Evolutionary conservation across 2,888 invertebrate species (phyloP).

Genomic region (Glaucopsyche alexis): DNA sequence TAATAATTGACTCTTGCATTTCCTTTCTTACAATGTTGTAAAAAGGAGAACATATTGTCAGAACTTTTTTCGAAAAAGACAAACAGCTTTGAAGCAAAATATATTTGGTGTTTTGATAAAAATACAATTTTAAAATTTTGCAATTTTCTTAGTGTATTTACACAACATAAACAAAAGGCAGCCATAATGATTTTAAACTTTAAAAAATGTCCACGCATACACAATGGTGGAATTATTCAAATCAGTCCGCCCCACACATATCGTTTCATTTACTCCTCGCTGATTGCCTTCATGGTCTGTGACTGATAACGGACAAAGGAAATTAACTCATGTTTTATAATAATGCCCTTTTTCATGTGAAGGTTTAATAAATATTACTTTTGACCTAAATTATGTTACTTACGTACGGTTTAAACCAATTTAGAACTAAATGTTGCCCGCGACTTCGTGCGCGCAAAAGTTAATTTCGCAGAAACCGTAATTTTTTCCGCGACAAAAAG

Average conservation of each 20-base stretch:
- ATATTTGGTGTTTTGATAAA: no score
- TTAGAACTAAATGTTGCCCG: no score
- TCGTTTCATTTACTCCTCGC: constrained; percentile 31
- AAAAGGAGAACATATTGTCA: neutral
- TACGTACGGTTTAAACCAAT: no score
- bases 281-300: constrained; percentile 19
- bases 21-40: constrained; percentile 14
- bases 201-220: constrained; percentile 31
- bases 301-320: constrained; percentile 25
- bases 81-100: neutral
- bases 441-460: no score
- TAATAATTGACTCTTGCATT: constrained; percentile 15
- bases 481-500: no score
- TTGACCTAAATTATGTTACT: neutral
- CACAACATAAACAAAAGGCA: neutral
- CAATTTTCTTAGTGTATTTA: no score
- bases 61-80: neutral
- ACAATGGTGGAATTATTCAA: constrained; percentile 34
- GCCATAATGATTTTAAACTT: constrained; percentile 23
- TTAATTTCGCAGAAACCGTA: no score
- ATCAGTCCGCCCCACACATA: constrained; percentile 27
- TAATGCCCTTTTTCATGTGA: neutral
- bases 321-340: constrained; percentile 8
- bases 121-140: no score
- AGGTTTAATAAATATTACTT: neutral